A percentile compares a stretch with the other conserved stretches of the same genome.
These are phyloP conservation scores for Bambusicola thoracicus DNA, from an alignment of 2,113 vertebrate species.

Conservation along the genomic window DNA sequence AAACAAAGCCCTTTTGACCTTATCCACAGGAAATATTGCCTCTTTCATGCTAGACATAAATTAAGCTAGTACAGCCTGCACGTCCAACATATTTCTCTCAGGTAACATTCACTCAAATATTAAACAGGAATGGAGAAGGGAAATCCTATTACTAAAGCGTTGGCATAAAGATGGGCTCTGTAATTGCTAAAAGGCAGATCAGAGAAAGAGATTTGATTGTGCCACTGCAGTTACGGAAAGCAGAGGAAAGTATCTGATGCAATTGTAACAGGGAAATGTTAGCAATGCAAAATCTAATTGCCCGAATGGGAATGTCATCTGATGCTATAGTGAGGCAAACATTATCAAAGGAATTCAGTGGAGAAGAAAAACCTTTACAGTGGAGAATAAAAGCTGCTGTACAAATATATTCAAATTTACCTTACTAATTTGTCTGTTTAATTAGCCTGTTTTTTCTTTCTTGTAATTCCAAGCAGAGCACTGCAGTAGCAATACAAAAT, in stretches of 20 bases:
- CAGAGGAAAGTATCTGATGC: background rate
- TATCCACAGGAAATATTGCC: constrained; percentile 15
- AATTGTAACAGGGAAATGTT: background rate
- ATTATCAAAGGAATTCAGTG: background rate
- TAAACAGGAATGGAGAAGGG: background rate
- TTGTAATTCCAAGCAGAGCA: background rate
- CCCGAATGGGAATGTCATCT: background rate
- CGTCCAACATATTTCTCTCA: background rate
- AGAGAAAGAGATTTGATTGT: background rate
- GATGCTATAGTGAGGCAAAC: background rate
- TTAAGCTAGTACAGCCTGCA: constrained; percentile 8
- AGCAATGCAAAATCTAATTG: background rate
- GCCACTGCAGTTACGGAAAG: background rate
- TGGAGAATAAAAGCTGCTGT: background rate
- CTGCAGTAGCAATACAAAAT: constrained; percentile 25
- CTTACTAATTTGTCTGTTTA: constrained; percentile 7
- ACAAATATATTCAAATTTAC: constrained; percentile 26
- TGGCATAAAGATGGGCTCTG: background rate
- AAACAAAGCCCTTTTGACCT: constrained; percentile 48
- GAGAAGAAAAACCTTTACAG: background rate
- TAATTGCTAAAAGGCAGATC: background rate
- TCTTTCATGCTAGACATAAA: constrained; percentile 25
- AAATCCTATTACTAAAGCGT: background rate
- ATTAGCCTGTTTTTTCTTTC: background rate
- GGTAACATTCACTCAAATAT: constrained; percentile 26